Evolutionary conservation across 2,888 invertebrate genomes (phyloP).

Genomic region (Pediacus dermestoides): DNA sequence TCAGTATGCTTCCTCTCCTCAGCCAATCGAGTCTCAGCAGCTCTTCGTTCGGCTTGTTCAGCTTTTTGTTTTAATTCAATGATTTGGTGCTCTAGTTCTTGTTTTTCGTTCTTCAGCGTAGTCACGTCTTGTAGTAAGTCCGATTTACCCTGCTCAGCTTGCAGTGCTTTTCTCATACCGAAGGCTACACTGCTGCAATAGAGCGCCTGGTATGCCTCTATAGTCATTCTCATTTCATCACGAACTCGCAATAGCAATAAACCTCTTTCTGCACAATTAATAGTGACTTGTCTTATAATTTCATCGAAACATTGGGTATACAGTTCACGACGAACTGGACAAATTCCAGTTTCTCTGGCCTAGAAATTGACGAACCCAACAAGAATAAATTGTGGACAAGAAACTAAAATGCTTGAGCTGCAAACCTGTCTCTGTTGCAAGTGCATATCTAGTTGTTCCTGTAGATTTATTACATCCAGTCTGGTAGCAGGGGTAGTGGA

Average conservation of each 20-base stretch:
- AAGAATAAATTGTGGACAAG: not conserved
- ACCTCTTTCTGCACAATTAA: conserved; percentile 95
- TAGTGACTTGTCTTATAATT: conserved; percentile 90
- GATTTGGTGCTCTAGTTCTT: conserved; percentile 61
- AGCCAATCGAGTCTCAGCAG: conserved; percentile 77
- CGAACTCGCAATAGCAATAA: conserved; percentile 86
- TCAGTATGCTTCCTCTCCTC: conserved; percentile 92
- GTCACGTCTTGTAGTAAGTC: conserved; percentile 74
- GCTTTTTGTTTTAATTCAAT: conserved; percentile 64
- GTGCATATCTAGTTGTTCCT: conserved; percentile 87
- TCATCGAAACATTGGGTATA: conserved; percentile 97
- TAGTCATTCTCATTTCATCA: conserved; percentile 94
- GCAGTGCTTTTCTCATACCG: conserved; percentile 95
- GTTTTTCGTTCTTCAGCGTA: conserved; percentile 63
- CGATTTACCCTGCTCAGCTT: conserved; percentile 87
- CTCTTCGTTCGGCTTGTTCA: conserved; percentile 78
- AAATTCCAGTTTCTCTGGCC: conserved; percentile 94
- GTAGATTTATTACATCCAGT: conserved; percentile 91
- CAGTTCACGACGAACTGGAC: conserved; percentile 87
- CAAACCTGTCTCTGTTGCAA: conserved; percentile 47
- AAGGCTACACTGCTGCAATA: conserved; percentile 98
- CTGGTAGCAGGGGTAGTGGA: conserved; percentile 96
- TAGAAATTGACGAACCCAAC: conserved; percentile 40
- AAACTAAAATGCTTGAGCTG: not conserved
- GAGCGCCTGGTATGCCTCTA: conserved; percentile 93